Evolutionary conservation across 2,797 vertebrate genomes (phyloP).

Genomic region (Crax fasciolata): DNA sequence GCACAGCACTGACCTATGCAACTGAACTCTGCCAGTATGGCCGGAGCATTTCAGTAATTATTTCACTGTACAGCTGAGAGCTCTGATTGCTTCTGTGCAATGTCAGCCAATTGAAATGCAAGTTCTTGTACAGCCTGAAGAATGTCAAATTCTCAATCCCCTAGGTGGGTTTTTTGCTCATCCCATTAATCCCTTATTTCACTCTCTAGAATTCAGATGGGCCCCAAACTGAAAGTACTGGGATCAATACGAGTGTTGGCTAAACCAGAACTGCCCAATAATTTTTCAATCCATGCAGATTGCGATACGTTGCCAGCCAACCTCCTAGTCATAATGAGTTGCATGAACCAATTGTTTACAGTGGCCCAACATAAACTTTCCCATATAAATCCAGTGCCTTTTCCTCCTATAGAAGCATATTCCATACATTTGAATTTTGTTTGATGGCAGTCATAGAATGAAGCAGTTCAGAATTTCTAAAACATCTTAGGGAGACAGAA

Average conservation of each 20-base stretch:
- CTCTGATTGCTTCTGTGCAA: background rate
- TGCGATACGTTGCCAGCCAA: background rate
- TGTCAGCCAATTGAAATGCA: constrained; percentile 8
- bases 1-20: background rate
- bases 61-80: background rate
- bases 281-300: background rate
- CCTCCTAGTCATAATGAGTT: background rate
- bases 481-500: constrained; percentile 51
- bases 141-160: background rate
- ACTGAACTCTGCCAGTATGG: background rate
- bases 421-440: constrained; percentile 15
- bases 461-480: constrained; percentile 44
- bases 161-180: background rate
- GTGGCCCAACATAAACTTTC: background rate
- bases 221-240: background rate
- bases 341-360: constrained; percentile 4
- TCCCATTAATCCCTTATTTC: background rate
- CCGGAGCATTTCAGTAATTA: constrained; percentile 27
- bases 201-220: background rate
- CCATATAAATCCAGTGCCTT: constrained; percentile 1
- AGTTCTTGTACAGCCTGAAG: constrained; percentile 17
- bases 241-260: background rate
- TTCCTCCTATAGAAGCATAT: background rate
- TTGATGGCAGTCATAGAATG: constrained; percentile 36
- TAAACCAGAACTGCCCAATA: background rate